Base-by-base conservation (phyloP, 2,888 invertebrate genomes). In the Mythimna albipuncta region DNA sequence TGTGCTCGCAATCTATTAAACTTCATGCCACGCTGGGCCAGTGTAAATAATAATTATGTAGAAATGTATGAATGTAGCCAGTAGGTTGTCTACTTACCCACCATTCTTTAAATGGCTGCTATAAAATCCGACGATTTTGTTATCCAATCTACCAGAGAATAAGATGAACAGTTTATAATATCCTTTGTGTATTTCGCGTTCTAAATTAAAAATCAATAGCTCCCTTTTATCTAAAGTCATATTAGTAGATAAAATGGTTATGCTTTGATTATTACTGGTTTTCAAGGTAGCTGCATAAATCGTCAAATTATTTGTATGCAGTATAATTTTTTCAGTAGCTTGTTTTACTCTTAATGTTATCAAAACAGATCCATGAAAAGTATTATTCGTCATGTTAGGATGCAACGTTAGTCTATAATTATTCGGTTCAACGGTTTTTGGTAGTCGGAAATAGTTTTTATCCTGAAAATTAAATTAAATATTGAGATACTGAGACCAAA, bases 341-440 rank as follows among this genome's bases (percentile, higher is more conserved):
- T 94, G 85, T 4, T 88, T 75, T 11, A 97, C 92, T 9, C 91
- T 83, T 0, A 97, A 78, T 0, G 81, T 84, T 58, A 97, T 97
- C 0, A 82, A 88, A 0, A 97, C 97, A 66, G 92, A 94, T 19
- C 98, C 98, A 61, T 74, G 96, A 97, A 86, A 96, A 89, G 79
- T 96, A 91, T 97, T 97, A 54, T 90, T 93, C 7, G 91, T 92
- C 77, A 98, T 93, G 85, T 98, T 93, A 0, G 98, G 98, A 88
- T 97, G 94, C 50, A 98, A 92, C 65, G 94, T 95, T 6, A 98
- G 93, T 84, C 97, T 97, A 89, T 98, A 98, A 77, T 97, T 96
- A 26, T 91, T 87, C 0, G 98, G 98, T 47, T 93, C 89, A 0
- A 98, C 92, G 57, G 96, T 89, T 52, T 91, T 92, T 2, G 98